Evolutionary conservation across 2,797 vertebrate genomes (phyloP).

Genomic region (Pogonophryne albipinna): DNA sequence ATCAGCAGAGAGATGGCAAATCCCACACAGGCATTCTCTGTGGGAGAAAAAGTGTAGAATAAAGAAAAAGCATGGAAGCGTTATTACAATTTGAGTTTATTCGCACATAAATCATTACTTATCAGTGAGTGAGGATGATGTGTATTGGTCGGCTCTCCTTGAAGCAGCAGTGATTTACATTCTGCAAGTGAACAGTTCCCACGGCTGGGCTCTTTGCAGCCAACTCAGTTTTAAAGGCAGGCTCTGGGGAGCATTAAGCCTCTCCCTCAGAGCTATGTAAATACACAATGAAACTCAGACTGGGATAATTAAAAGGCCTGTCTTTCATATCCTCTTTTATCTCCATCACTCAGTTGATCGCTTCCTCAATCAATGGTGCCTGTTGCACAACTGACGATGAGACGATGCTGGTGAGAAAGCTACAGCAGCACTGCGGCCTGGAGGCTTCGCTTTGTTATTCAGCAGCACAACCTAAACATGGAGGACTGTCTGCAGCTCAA

Average conservation of each 20-base stretch:
- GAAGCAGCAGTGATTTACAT: conserved; percentile 47
- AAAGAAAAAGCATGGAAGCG: neutral
- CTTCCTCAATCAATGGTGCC: conserved; percentile 40
- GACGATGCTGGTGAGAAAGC: conserved; percentile 3
- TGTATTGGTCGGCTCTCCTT: conserved; percentile 18
- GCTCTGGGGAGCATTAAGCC: conserved; percentile 66
- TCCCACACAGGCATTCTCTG: conserved; percentile 97
- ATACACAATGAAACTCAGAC: conserved; percentile 47
- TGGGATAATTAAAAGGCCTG: conserved; percentile 71
- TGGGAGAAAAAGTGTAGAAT: conserved; percentile 16
- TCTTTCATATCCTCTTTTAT: conserved; percentile 58
- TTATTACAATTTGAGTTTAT: neutral
- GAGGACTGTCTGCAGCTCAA: conserved; percentile 6
- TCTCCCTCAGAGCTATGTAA: conserved; percentile 31
- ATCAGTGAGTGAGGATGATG: neutral
- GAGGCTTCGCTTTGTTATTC: conserved; percentile 24
- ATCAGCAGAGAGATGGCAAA: conserved; percentile 98
- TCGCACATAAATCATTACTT: neutral
- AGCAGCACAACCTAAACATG: conserved; percentile 6
- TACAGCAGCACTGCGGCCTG: conserved; percentile 9
- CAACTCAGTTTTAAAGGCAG: conserved; percentile 36
- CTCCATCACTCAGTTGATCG: conserved; percentile 38
- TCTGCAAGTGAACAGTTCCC: conserved; percentile 40
- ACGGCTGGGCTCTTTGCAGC: conserved; percentile 29
- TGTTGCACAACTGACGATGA: conserved; percentile 33